Percentiles rank a stretch among this genome's conserved stretches.
phyloP scores from a whole-genome alignment of 2,888 invertebrate genomes.

The Steinernema carpocapsae region DNA sequence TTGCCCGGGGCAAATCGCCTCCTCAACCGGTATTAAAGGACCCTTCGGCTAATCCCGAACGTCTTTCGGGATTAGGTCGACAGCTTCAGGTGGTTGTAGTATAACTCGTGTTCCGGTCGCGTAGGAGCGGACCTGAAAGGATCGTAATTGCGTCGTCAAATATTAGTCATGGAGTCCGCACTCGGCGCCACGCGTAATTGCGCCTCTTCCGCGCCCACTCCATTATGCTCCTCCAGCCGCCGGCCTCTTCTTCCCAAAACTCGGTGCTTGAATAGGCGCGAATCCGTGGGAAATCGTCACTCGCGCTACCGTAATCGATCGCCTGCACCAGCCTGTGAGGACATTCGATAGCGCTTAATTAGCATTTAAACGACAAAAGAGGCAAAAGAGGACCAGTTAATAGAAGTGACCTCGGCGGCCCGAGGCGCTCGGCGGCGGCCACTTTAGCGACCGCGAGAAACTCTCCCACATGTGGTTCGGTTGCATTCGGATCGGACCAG shows the following conservation, averaged over 20 bases:
- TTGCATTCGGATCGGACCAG: background rate
- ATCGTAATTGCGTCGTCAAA: background rate
- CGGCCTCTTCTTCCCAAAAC: too few relatives aligned
- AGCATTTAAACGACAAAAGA: conserved; percentile 14
- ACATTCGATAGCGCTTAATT: conserved; percentile 23
- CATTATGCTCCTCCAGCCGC: background rate
- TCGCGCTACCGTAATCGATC: conserved; percentile 25
- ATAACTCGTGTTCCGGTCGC: conserved; percentile 10
- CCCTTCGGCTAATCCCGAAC: background rate
- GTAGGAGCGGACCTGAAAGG: background rate
- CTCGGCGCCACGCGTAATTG: background rate
- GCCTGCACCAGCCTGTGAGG: too few relatives aligned
- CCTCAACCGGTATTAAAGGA: background rate
- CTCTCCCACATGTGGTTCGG: conserved; percentile 26
- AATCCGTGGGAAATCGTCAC: conserved; percentile 21
- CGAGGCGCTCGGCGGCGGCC: conserved; percentile 4
- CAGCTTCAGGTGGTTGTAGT: conserved; percentile 18
- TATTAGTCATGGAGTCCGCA: background rate
- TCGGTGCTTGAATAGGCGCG: too few relatives aligned
- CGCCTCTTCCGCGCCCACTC: background rate
- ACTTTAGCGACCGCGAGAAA: background rate
- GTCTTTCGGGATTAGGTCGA: background rate
- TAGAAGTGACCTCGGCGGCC: background rate
- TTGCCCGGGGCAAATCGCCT: background rate
- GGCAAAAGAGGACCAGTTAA: conserved; percentile 6